Conservation (phyloP, 2,113 vertebrate genomes). For the Barnardius zonarius region DNA sequence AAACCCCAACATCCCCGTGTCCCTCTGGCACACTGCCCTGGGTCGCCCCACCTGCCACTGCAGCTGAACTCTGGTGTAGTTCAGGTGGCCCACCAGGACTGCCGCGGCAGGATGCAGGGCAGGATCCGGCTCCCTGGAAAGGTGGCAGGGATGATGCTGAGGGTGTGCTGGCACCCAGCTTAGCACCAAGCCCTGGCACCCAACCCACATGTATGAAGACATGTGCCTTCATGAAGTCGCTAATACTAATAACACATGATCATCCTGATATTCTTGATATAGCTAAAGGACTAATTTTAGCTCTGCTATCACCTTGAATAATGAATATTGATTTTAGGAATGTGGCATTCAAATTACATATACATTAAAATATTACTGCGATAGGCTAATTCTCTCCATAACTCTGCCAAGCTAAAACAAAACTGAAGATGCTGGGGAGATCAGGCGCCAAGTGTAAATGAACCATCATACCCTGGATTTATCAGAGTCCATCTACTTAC, state of each 20-base stretch:
- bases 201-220: background rate
- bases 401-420: background rate
- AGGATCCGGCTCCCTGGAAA: background rate
- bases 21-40: background rate
- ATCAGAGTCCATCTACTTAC: background rate
- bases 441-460: background rate
- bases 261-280: background rate
- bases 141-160: no score
- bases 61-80: background rate
- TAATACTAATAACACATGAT: background rate
- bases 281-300: background rate
- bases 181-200: background rate
- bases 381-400: background rate
- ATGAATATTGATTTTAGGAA: slow-evolving; percentile 1
- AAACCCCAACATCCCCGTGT: background rate
- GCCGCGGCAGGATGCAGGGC: background rate
- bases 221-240: background rate
- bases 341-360: background rate
- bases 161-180: background rate
- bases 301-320: background rate
- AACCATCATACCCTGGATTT: background rate
- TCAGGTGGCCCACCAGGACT: background rate
- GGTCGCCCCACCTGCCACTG: background rate
- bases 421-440: background rate
- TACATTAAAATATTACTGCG: background rate